phyloP scores from a whole-genome alignment of 2,888 invertebrate genomes.

The Hydroisotoma schaefferi region DNA sequence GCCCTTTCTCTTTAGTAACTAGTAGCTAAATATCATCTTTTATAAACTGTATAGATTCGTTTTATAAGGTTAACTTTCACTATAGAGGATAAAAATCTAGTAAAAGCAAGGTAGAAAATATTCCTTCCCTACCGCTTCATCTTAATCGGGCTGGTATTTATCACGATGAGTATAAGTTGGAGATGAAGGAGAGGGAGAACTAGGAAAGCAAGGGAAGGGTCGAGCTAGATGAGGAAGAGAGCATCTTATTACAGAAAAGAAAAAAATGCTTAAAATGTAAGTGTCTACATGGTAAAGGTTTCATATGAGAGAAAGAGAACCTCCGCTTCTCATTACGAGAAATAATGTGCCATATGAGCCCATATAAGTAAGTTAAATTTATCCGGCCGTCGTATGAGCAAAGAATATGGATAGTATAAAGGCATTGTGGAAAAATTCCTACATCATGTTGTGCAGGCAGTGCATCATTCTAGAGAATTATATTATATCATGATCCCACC shows the following conservation, averaged over 20 bases:
- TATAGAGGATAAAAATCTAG: background rate
- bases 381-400: no score
- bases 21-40: background rate
- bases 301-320: no score
- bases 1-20: background rate
- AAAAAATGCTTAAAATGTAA: no score
- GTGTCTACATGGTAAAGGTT: no score
- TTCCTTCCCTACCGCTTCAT: background rate
- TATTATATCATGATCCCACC: constrained; percentile 3
- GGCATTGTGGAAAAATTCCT: background rate
- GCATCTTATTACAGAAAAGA: no score
- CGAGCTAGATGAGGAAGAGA: no score
- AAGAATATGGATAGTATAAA: no score
- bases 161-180: constrained; percentile 1
- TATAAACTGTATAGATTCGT: background rate
- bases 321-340: background rate
- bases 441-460: background rate
- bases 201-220: no score
- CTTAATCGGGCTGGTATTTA: constrained; percentile 4
- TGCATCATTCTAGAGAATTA: constrained; percentile 3
- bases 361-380: background rate
- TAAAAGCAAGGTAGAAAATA: background rate
- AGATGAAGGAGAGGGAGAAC: background rate
- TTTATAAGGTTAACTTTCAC: background rate
- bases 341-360: constrained; percentile 7